These are phyloP conservation scores for Neuroterus valhalla DNA, from an alignment of 1,140 invertebrate species.

Conservation along the genomic window DNA sequence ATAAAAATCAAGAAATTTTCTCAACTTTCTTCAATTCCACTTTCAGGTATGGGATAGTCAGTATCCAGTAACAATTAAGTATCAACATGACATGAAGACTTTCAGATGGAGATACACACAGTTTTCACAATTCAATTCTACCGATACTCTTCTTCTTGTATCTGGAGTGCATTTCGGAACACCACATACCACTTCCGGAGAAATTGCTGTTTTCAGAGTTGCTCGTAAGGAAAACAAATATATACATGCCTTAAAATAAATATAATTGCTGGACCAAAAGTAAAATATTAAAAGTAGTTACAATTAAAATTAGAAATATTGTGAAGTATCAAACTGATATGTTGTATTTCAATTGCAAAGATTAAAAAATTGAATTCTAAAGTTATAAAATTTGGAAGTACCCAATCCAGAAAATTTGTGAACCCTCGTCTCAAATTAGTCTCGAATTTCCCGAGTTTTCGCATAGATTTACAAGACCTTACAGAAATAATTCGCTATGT, in stretches of 20 bases:
- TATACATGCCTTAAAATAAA: no score
- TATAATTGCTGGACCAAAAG: conserved; percentile 20
- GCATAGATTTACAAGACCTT: no score
- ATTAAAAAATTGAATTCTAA: background rate
- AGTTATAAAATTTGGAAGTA: no score
- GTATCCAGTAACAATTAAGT: conserved; percentile 84
- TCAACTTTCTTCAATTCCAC: conserved; percentile 35
- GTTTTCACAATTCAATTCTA: conserved; percentile 91
- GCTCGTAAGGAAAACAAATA: conserved; percentile 75
- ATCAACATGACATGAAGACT: conserved; percentile 87
- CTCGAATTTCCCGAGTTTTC: no score
- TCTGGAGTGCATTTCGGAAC: conserved; percentile 91
- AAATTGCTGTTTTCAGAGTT: conserved; percentile 91
- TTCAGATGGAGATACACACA: conserved; percentile 94
- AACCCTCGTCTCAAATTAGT: no score
- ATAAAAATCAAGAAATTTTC: conserved; percentile 23
- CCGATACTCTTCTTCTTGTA: conserved; percentile 88
- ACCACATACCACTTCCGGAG: conserved; percentile 86
- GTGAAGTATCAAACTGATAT: background rate
- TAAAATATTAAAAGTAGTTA: background rate
- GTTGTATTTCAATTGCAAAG: no score
- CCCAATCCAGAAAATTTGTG: no score
- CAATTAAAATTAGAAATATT: background rate
- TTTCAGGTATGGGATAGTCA: conserved; percentile 85
- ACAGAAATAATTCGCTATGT: background rate